Evolutionary conservation across 2,797 vertebrate species (phyloP), one percentile per base, ranked within the genome.

Genomic region (Catamblyrhynchus diadema): DNA sequence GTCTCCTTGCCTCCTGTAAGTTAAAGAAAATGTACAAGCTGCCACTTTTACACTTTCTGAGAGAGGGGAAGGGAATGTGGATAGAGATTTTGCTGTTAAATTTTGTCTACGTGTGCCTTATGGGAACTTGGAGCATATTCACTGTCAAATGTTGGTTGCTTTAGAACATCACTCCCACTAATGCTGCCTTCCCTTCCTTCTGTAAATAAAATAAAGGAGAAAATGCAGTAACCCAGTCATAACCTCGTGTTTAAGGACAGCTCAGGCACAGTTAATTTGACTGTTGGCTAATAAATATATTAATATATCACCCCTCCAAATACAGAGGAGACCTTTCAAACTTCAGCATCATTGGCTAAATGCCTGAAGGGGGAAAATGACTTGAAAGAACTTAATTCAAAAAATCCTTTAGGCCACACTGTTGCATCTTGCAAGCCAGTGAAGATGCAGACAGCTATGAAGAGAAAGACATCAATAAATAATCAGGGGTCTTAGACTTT

Each of bases 381-480:
- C 95, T 98, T 95, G 97, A 98, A 97, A 98, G 98, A 98, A 98
- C 97, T 98, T 98, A 98, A 98, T 98, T 98, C 98, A 98, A 98
- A 98, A 97, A 97, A 96, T 98, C 98, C 99, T 99, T 98, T 97
- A 98, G 98, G 98, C 95, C 98, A 87, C 97, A 97, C 86, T 88
- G 95, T 96, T 97, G 95, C 95, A 73, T 97, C 96, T 97, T 97
- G 96, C 96, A 95, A 88, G 97, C 54, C 97, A 96, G 98, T 96
- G 96, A 80, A 98, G 98, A 98, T 98, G 98, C 98, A 98, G 98
- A 98, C 98, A 98, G 96, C 93, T 96, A 95, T 83, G 94, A 95
- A 97, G 98, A 98, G 98, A 97, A 97, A 99, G 98, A 98, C 98
- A 99, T 99, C 99, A 99, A 99, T 99, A 99, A 99, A 99, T 99